Evolutionary conservation across 2,888 invertebrate species (phyloP), one percentile per base, ranked within the genome.

Genomic region (Zelleria hepariella): DNA sequence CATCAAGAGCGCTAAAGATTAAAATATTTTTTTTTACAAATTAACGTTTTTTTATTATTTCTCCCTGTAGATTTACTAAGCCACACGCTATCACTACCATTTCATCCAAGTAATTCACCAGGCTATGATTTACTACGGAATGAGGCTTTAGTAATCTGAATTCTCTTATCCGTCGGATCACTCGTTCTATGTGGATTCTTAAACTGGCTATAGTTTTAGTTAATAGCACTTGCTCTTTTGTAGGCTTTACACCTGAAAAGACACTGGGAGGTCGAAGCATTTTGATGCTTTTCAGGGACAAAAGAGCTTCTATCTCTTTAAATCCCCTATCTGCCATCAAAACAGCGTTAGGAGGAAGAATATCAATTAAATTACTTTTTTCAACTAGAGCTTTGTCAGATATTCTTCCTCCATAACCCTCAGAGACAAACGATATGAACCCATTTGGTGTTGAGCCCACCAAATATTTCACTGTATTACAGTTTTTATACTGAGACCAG

Each of bases 311-410:
- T 10, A 60, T 48, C 26, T 62, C 59, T 55, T 62, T 62, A 48
- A 62, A 62, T 1, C 62, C 62, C 58, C 62, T 58, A 58, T 62
- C 62, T 51, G 62, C 60, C 57, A 62, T 59, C 26, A 62, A 48
- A 20, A 52, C 52, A 55, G 58, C 49, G 53, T 59, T 60, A 2
- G n/a, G 10, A 23, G 55, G 62, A 18, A 60, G 55, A n/a, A 2
- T 18, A 48, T 59, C 57, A 18, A 60, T 25, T n/a, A 60, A 24
- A 57, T n/a, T n/a, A 54, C 62, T 60, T 23, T 59, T 53, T 54
- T 62, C 60, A 5, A 59, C 57, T 18, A 62, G 5, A 15, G 60
- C 60, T 47, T 59, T 60, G n/a, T 62, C 62, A 5, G 60, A 60
- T 21, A 60, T 59, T 60, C 59, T 5, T 2, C 60, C 60, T 6